Evolutionary conservation across 1,140 invertebrate species (phyloP).

Genomic region (Liolophura sinensis): DNA sequence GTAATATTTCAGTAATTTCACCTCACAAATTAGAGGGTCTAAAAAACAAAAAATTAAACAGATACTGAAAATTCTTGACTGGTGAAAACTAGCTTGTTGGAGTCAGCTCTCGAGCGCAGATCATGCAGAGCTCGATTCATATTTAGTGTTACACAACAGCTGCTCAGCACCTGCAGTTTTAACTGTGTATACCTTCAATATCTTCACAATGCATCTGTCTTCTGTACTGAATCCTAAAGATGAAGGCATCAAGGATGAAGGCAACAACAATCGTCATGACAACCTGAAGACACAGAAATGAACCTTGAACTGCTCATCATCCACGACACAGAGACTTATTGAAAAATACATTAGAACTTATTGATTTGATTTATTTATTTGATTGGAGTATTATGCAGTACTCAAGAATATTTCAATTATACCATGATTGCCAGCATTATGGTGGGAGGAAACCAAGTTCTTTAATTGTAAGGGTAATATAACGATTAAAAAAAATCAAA

Average conservation of each 20-base stretch:
- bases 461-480: too few species aligned
- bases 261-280: constrained; percentile 90
- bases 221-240: constrained; percentile 88
- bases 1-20: too few species aligned
- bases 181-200: constrained; percentile 70
- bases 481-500: too few species aligned
- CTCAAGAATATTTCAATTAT: too few species aligned
- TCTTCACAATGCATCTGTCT: constrained; percentile 71
- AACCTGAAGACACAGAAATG: constrained; percentile 56
- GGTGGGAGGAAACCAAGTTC: too few species aligned
- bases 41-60: not conserved
- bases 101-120: not conserved
- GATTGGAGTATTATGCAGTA: too few species aligned
- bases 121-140: not conserved
- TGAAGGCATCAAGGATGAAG: constrained; percentile 86
- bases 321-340: not conserved
- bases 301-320: too few species aligned
- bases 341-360: not conserved
- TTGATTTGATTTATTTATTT: too few species aligned
- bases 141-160: not conserved
- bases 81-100: not conserved
- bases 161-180: constrained; percentile 4
- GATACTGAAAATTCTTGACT: constrained; percentile 4
- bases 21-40: not conserved
- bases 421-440: too few species aligned